Evolutionary conservation across 2,888 invertebrate species (phyloP).

Genomic region (Drosophila yooni): DNA sequence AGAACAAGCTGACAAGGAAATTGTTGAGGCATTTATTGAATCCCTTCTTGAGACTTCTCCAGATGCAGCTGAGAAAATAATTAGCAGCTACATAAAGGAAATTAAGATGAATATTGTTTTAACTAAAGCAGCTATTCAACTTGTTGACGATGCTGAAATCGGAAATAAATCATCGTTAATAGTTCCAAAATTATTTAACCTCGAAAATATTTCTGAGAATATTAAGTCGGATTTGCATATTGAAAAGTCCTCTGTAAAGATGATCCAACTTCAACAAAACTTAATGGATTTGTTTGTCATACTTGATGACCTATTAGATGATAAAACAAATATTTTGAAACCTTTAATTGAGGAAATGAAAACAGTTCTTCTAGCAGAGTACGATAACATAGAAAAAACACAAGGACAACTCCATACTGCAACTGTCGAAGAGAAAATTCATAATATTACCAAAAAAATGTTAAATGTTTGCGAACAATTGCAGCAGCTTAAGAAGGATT

Average conservation of each 20-base stretch:
- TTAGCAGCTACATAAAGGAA: slow-evolving; percentile 44
- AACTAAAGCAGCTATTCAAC: slow-evolving; percentile 43
- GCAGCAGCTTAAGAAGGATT: slow-evolving; percentile 18
- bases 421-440: slow-evolving; percentile 46
- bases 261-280: slow-evolving; percentile 78
- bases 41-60: slow-evolving; percentile 50
- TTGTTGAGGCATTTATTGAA: slow-evolving; percentile 57
- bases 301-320: slow-evolving; percentile 69
- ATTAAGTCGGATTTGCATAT: slow-evolving; percentile 38
- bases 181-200: slow-evolving; percentile 45
- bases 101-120: slow-evolving; percentile 51
- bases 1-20: slow-evolving; percentile 34
- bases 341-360: slow-evolving; percentile 62
- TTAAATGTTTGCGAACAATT: slow-evolving; percentile 51
- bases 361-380: slow-evolving; percentile 46
- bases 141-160: slow-evolving; percentile 44
- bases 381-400: slow-evolving; percentile 65
- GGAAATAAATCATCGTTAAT: slow-evolving; percentile 47
- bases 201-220: slow-evolving; percentile 55
- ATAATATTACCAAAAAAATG: slow-evolving; percentile 45
- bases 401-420: slow-evolving; percentile 30
- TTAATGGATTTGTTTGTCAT: slow-evolving; percentile 81
- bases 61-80: slow-evolving; percentile 40
- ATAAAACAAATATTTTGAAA: slow-evolving; percentile 30
- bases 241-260: slow-evolving; percentile 75